These are phyloP conservation scores for Hoplostethus mediterraneus DNA, from an alignment of 2,797 vertebrate species.

Conservation along the genomic window DNA sequence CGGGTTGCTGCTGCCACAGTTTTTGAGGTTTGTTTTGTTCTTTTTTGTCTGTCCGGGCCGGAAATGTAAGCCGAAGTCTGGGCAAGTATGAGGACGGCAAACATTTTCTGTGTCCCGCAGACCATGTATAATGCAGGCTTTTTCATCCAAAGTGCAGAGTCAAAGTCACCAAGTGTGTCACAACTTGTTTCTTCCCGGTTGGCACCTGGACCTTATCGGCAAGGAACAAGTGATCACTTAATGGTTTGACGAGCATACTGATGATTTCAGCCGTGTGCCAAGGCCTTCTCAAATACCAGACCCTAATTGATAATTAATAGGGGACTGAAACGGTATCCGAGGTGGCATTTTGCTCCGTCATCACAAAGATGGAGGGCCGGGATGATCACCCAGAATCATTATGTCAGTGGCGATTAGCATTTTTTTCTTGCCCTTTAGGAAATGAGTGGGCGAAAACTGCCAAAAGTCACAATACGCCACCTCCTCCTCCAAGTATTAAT, in stretches of 20 bases:
- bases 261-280: slow-evolving; percentile 21
- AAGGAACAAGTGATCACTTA: background rate
- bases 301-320: slow-evolving; percentile 19
- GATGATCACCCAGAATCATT: slow-evolving; percentile 25
- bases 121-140: slow-evolving; percentile 51
- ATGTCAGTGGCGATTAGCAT: slow-evolving; percentile 46
- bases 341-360: slow-evolving; percentile 31
- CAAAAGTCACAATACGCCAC: slow-evolving; percentile 47
- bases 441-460: slow-evolving; percentile 50
- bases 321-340: slow-evolving; percentile 36
- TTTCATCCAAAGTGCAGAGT: slow-evolving; percentile 38
- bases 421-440: slow-evolving; percentile 53
- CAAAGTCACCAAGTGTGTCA: slow-evolving; percentile 26
- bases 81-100: background rate
- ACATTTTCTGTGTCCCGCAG: slow-evolving; percentile 25
- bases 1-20: slow-evolving; percentile 39
- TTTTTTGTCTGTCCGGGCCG: background rate
- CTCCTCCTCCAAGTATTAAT: slow-evolving; percentile 36
- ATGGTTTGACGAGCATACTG: slow-evolving; percentile 7
- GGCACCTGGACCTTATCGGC: background rate
- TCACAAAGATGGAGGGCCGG: slow-evolving; percentile 31
- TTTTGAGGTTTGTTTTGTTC: slow-evolving; percentile 22
- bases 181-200: slow-evolving; percentile 5
- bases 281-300: slow-evolving; percentile 29
- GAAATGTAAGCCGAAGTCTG: slow-evolving; percentile 16